Base-by-base conservation (phyloP, 2,888 invertebrate genomes). In the Meiosimyza platycephala region DNA sequence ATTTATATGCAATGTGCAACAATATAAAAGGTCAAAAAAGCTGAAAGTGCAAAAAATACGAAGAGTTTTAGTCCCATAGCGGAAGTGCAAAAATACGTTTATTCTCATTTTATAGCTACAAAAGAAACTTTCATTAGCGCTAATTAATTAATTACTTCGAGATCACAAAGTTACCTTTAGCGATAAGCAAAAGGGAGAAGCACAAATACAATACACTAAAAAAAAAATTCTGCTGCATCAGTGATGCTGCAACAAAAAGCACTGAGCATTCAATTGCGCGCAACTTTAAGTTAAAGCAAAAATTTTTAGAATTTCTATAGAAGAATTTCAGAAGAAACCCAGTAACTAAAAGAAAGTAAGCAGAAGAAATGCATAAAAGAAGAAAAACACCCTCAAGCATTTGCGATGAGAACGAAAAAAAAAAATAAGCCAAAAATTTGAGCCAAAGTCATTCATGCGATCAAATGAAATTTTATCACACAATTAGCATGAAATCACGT, bases 401-500 rank as follows among this genome's bases (percentile, higher is more conserved):
- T 33, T 28, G 28, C 15, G 15, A 59, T 16, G 15, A 3, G 59
- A 59, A 12, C 0, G 28, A 59, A 59, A n/a, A n/a, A n/a, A n/a
- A n/a, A 59, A 22, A 12, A 16, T 22, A 2, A 59, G 40, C 40
- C 33, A 12, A 60, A 60, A 62, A 33, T 9, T 2, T 62, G 7
- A 2, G 33, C 13, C 60, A 33, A 62, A 28, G 40, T 40, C 33
- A 62, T 40, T 62, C 74, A 59, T 55, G 68, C 28, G 68, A 64
- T 74, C 67, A 71, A 72, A 74, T 73, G 72, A 74, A 75, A 73
- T 77, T 76, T 78, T 79, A 76, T 76, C 77, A 77, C 77, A 78
- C 75, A 80, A 82, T 83, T 83, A 83, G 77, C 80, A 80, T 77
- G 76, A 80, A 84, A 84, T 81, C 82, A 83, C 81, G 81, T 83